Evolutionary conservation across 2,888 invertebrate genomes (phyloP).

Genomic region (Tetrapedia diversipes): DNA sequence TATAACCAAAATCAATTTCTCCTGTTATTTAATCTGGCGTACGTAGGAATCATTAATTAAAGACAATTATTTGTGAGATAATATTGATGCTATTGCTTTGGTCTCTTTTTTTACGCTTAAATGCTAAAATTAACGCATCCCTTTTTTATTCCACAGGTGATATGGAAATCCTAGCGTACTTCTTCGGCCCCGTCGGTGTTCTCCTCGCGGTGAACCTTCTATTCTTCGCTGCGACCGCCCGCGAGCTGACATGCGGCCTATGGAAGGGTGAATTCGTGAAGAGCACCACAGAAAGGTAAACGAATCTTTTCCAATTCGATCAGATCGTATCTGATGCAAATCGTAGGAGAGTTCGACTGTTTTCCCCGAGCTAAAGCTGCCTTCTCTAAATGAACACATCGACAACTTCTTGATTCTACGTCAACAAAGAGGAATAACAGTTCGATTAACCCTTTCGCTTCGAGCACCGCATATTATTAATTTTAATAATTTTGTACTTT

Average conservation of each 20-base stretch:
- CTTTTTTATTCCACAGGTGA: constrained; percentile 85
- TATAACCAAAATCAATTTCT: too few species aligned
- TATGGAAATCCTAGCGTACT: constrained; percentile 92
- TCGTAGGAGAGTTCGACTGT: not conserved
- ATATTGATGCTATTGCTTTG: too few species aligned
- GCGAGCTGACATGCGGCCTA: constrained; percentile 93
- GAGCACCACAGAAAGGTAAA: constrained; percentile 90
- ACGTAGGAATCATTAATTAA: too few species aligned
- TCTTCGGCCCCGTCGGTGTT: constrained; percentile 92
- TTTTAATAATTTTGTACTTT: too few species aligned
- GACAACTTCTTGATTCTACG: too few species aligned
- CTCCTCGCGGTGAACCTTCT: constrained; percentile 90
- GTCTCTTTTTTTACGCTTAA: too few species aligned
- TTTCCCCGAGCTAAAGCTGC: not conserved
- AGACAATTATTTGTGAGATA: too few species aligned
- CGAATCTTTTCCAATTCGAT: constrained; percentile 15
- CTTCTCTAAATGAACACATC: constrained; percentile 31
- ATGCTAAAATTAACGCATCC: too few species aligned
- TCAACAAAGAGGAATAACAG: too few species aligned
- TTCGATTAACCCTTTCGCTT: too few species aligned
- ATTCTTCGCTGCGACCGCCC: constrained; percentile 91
- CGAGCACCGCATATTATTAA: too few species aligned
- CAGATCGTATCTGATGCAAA: not conserved
- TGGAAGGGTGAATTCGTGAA: constrained; percentile 95
- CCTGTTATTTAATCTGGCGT: too few species aligned